Base-by-base conservation (phyloP, 2,888 invertebrate species). In the Melinaea menophilus region DNA sequence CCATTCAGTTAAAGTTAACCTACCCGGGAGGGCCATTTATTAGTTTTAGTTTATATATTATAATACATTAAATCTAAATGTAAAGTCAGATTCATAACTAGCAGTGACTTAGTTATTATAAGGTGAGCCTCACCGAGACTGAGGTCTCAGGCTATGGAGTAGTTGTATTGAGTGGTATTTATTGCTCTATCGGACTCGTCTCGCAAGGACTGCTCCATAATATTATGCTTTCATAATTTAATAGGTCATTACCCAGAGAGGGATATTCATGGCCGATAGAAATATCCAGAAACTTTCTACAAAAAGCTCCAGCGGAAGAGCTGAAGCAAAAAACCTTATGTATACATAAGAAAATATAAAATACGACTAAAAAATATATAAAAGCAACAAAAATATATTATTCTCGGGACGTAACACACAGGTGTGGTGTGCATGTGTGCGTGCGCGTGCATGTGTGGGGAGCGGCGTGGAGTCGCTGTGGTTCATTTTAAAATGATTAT, bases 331-430 rank as follows among this genome's bases (percentile, higher is more conserved):
- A 73, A 76, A 77, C 74, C 73, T 71, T 72, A 73, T 73, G 74
- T 76, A 75, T 78, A 81, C 80, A 86, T 83, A 86, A 80, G 84
- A 84, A 89, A 88, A 89, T 88, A 90, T 90, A 89, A 90, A 89
- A 89, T 88, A 88, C 82, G 72, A 77, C 77, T 81, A 89, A 90
- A 86, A 89, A 85, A 88, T 87, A 88, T 86, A 90, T 88, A 86
- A 84, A 82, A 85, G 86, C 88, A 90, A 90, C 89, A 90, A 90
- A 90, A 91, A 89, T 89, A 89, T 88, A 87, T 88, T 87, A 89
- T 90, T 90, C 88, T 85, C 82, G 82, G 85, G 86, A 85, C 84
- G 80, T 66, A 70, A 75, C 85, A 87, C 86, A 86, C 88, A 88
- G 88, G 88, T 86, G 77, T 61, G 70, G 75, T 74, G 73, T 78